Conservation (phyloP, 2,797 vertebrate species). For the Neosilurus mollespiculum region DNA sequence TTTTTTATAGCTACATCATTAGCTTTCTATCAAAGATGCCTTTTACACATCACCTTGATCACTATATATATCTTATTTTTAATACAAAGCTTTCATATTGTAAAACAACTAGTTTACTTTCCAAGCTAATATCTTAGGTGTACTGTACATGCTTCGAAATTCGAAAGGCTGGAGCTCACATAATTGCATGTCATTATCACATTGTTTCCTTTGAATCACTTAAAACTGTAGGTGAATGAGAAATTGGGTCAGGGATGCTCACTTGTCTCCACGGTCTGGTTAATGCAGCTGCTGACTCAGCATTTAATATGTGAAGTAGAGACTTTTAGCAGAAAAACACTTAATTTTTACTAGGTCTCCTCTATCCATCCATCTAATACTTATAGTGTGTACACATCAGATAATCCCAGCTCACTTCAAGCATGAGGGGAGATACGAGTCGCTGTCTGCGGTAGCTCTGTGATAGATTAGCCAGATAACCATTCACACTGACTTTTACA, state of each 20-base stretch:
- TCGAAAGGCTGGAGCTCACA: not conserved
- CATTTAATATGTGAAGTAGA: not conserved
- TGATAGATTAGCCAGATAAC: no score
- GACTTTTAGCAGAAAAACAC: not conserved
- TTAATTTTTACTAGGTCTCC: not conserved
- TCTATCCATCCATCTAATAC: no score
- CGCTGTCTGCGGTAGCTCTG: no score
- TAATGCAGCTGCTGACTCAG: not conserved
- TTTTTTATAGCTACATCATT: not conserved
- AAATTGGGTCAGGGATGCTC: not conserved
- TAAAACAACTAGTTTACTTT: not conserved
- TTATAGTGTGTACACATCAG: no score
- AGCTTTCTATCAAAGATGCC: not conserved
- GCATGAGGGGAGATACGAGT: no score
- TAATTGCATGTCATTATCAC: not conserved
- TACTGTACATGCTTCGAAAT: not conserved
- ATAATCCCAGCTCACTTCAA: no score
- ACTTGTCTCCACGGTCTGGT: not conserved
- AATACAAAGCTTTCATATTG: not conserved
- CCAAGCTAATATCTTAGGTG: not conserved
- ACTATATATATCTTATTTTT: not conserved
- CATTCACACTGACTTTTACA: no score
- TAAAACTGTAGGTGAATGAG: not conserved
- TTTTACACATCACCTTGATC: not conserved
- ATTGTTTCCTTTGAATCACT: not conserved